These are phyloP conservation scores for Fragum fragum DNA, from an alignment of 2,888 invertebrate genomes.

Conservation along the genomic window DNA sequence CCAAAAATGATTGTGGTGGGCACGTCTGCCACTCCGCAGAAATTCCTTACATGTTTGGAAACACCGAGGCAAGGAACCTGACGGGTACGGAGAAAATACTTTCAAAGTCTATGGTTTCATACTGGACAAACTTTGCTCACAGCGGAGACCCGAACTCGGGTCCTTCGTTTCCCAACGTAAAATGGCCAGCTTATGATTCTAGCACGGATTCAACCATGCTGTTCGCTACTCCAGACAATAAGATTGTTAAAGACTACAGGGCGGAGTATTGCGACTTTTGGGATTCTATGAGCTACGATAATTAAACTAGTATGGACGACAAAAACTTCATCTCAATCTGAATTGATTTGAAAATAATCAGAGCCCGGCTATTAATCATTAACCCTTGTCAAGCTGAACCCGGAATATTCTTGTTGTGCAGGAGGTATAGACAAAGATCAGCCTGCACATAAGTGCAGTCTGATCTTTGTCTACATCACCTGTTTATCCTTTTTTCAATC, in stretches of 20 bases:
- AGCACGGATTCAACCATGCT: conserved; percentile 53
- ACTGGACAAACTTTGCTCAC: conserved; percentile 84
- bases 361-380: no score
- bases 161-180: conserved; percentile 22
- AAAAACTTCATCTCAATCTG: no score
- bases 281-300: conserved; percentile 61
- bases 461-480: no score
- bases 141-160: conserved; percentile 75
- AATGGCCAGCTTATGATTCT: conserved; percentile 71
- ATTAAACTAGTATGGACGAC: background rate
- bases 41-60: conserved; percentile 75
- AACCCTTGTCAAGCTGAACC: no score
- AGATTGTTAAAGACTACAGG: conserved; percentile 62
- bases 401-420: no score
- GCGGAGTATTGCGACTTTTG: conserved; percentile 76
- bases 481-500: no score
- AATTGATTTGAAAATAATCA: no score
- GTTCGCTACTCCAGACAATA: conserved; percentile 72
- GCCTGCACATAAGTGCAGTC: no score
- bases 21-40: conserved; percentile 82
- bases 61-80: conserved; percentile 9
- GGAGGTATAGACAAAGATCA: no score
- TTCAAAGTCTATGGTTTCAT: conserved; percentile 69
- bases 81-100: conserved; percentile 71
- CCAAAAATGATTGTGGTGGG: conserved; percentile 73